phyloP scores from a whole-genome alignment of 2,888 invertebrate genomes.

The Andrena camellia region DNA sequence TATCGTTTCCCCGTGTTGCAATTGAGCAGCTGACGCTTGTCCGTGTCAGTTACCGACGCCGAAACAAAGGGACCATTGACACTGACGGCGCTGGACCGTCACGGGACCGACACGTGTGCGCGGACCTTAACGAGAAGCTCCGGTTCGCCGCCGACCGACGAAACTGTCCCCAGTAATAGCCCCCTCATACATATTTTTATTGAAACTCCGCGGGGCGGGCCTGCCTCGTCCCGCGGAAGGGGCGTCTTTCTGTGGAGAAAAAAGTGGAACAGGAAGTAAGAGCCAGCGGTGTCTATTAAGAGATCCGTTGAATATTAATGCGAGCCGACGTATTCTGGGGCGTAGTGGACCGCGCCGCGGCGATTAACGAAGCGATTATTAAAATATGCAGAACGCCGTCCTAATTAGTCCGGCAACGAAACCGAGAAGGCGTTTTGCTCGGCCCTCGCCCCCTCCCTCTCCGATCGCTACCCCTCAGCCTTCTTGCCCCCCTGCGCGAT shows the following conservation, averaged over 20 bases:
- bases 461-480: not conserved
- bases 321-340: slow-evolving; percentile 53
- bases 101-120: not conserved
- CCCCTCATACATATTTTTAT: slow-evolving; percentile 29
- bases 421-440: slow-evolving; percentile 49
- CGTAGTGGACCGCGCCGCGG: slow-evolving; percentile 33
- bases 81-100: too few relatives aligned
- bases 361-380: slow-evolving; percentile 72
- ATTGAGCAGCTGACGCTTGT: too few relatives aligned
- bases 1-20: too few relatives aligned
- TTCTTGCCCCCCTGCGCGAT: slow-evolving; percentile 9
- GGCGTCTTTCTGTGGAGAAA: slow-evolving; percentile 15
- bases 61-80: too few relatives aligned
- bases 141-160: not conserved
- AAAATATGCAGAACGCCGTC: slow-evolving; percentile 68
- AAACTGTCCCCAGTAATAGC: slow-evolving; percentile 35
- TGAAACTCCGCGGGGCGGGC: not conserved
- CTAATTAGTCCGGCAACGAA: slow-evolving; percentile 66
- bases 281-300: slow-evolving; percentile 63
- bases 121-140: slow-evolving; percentile 3
- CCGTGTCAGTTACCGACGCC: too few relatives aligned
- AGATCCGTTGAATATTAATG: slow-evolving; percentile 72
- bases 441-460: not conserved
- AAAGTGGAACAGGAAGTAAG: slow-evolving; percentile 59
- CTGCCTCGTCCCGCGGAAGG: not conserved